Evolutionary conservation across 2,888 invertebrate species (phyloP).

Genomic region (Ophonus ardosiacus): DNA sequence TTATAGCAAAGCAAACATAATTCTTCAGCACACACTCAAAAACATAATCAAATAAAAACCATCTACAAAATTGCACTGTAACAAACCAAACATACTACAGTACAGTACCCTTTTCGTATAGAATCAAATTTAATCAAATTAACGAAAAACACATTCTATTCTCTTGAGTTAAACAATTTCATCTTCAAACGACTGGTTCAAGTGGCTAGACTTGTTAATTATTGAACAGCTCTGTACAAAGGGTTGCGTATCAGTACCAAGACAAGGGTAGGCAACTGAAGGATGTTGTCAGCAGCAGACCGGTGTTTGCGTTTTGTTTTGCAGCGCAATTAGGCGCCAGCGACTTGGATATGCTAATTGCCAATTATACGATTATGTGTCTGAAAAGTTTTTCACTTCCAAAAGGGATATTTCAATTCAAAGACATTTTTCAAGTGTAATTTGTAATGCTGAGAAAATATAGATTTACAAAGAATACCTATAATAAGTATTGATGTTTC

Average conservation of each 20-base stretch:
- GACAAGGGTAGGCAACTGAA: neutral
- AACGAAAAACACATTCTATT: conserved; percentile 29
- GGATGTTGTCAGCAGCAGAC: conserved; percentile 44
- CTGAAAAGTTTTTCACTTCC: conserved; percentile 40
- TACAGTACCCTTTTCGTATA: neutral
- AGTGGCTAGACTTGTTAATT: conserved; percentile 16
- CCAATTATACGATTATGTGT: conserved; percentile 53
- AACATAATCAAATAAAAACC: neutral
- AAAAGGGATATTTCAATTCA: neutral
- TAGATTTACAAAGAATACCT: no score
- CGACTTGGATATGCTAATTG: conserved; percentile 49
- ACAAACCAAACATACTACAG: neutral
- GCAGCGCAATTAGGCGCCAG: conserved; percentile 37
- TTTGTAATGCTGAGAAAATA: no score
- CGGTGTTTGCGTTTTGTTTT: conserved; percentile 15
- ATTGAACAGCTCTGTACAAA: conserved; percentile 32
- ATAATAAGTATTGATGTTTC: no score
- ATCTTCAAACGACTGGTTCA: conserved; percentile 5
- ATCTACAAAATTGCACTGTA: neutral
- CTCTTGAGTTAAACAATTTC: conserved; percentile 7
- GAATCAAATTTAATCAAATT: conserved; percentile 38
- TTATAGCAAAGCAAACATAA: neutral
- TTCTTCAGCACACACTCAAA: neutral
- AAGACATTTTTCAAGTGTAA: neutral
- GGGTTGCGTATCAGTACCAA: conserved; percentile 17